Evolutionary conservation across 2,113 vertebrate species (phyloP), one percentile per base, ranked within the genome.

Genomic region (Mystacornis crossleyi): DNA sequence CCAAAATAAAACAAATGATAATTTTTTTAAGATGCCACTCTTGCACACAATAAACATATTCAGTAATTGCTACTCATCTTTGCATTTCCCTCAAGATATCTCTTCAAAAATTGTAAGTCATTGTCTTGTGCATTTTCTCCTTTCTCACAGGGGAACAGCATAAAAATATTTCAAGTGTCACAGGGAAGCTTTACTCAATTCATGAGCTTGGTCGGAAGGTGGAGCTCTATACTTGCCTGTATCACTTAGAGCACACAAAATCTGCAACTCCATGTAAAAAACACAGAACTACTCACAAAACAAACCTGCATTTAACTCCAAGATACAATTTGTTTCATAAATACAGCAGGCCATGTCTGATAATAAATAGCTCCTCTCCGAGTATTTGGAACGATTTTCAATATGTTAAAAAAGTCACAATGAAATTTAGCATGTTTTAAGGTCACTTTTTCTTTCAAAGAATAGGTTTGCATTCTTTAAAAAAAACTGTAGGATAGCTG

Each of bases 161-260:
- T 33, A 87, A 72, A 97, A 95, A 50, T 28, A 96, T 69, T 69
- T 90, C 26, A 36, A 85, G 48, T 31, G 13, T 86, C 53, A 57
- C 25, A 43, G n/a, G 40, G 72, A 64, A 60, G 67, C 54, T 95
- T 85, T 50, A 50, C 53, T 95, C 92, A 97, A 48, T 98, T 90
- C 82, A 86, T 33, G 18, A 25, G 64, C 67, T 95, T 91, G 91
- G 97, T 97, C 98, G 87, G 98, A 98, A 98, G 98, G 96, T 98
- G 98, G 98, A 97, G 98, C 98, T 98, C 97, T 98, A 84, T 96
- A 97, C 98, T 97, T 97, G 95, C 92, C 95, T 94, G 94, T 96
- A 74, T 61, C 47, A 45, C 55, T 74, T 10, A 31, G 73, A 33
- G 64, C 65, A 82, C 62, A 77, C 26, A 74, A 81, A 91, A 88